phyloP scores from a whole-genome alignment of 2,888 invertebrate genomes.

The Cartodere bifasciata region DNA sequence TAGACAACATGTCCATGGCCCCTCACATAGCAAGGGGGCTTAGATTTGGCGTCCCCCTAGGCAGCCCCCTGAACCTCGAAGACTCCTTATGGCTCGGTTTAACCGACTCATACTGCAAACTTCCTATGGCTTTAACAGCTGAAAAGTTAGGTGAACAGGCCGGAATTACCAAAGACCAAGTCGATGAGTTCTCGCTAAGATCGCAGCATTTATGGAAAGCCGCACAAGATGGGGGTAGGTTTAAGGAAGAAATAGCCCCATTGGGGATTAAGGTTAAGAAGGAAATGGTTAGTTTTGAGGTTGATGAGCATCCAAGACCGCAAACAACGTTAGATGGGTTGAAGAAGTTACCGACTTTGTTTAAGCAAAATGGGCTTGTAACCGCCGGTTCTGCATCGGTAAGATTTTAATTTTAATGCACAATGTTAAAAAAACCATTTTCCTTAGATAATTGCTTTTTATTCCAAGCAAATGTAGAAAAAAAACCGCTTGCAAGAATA shows the following conservation, averaged over 20 bases:
- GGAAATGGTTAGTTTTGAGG: conserved; percentile 60
- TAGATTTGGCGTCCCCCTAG: conserved; percentile 80
- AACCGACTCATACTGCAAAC: conserved; percentile 75
- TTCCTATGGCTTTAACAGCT: conserved; percentile 94
- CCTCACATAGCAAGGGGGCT: conserved; percentile 77
- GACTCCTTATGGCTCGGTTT: conserved; percentile 84
- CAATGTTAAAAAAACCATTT: too few species aligned
- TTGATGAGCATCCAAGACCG: conserved; percentile 91
- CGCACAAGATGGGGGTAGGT: conserved; percentile 78
- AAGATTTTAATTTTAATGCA: conserved; percentile 32
- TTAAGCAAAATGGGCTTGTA: conserved; percentile 89
- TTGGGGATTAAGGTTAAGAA: conserved; percentile 74
- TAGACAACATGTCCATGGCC: conserved; percentile 90
- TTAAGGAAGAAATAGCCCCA: conserved; percentile 82
- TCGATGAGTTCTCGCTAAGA: conserved; percentile 71
- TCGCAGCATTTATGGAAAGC: conserved; percentile 84
- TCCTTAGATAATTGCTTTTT: too few species aligned
- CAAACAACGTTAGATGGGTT: conserved; percentile 76
- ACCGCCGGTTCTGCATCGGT: conserved; percentile 93
- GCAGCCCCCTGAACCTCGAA: conserved; percentile 64
- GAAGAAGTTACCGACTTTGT: conserved; percentile 75
- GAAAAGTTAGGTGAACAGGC: conserved; percentile 85
- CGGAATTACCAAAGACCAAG: conserved; percentile 65
- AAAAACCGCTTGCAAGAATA: too few species aligned
- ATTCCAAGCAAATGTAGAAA: too few species aligned